phyloP scores from a whole-genome alignment of 2,797 vertebrate species.

The Cetoscarus ocellatus region DNA sequence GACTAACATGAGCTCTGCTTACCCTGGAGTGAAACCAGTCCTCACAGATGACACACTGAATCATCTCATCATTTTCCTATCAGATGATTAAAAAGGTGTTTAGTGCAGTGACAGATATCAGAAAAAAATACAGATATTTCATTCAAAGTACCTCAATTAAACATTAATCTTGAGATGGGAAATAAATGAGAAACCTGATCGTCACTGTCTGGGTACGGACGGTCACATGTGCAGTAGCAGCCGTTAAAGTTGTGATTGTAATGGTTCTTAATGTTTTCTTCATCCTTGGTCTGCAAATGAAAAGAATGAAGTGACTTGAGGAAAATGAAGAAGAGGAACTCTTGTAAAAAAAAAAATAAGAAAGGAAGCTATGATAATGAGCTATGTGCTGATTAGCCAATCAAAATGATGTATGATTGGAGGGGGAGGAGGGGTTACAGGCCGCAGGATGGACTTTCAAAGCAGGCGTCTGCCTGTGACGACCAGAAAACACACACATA shows the following conservation, averaged over 20 bases:
- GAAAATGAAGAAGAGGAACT: neutral
- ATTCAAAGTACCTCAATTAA: neutral
- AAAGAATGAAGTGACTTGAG: neutral
- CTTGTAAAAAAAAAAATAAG: too few relatives aligned
- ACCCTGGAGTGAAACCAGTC: constrained; percentile 97
- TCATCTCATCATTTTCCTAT: constrained; percentile 96
- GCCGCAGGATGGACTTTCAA: too few relatives aligned
- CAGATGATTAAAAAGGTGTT: constrained; percentile 23
- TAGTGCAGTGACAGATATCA: neutral
- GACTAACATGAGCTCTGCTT: constrained; percentile 48
- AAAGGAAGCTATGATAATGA: too few relatives aligned
- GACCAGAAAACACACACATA: too few relatives aligned
- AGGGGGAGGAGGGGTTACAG: too few relatives aligned
- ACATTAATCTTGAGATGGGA: neutral
- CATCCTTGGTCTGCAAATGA: constrained; percentile 87
- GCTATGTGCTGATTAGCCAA: too few relatives aligned
- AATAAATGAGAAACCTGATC: constrained; percentile 82
- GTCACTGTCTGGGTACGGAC: constrained; percentile 93
- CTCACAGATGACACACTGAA: constrained; percentile 96
- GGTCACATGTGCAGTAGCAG: constrained; percentile 93
- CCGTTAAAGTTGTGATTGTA: constrained; percentile 96
- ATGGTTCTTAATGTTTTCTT: constrained; percentile 87
- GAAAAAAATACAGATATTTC: neutral
- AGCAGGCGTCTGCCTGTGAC: too few relatives aligned
- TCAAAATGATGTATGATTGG: too few relatives aligned